These are phyloP conservation scores for Adrianichthys oophorus DNA, from an alignment of 2,797 vertebrate genomes.

Conservation along the genomic window DNA sequence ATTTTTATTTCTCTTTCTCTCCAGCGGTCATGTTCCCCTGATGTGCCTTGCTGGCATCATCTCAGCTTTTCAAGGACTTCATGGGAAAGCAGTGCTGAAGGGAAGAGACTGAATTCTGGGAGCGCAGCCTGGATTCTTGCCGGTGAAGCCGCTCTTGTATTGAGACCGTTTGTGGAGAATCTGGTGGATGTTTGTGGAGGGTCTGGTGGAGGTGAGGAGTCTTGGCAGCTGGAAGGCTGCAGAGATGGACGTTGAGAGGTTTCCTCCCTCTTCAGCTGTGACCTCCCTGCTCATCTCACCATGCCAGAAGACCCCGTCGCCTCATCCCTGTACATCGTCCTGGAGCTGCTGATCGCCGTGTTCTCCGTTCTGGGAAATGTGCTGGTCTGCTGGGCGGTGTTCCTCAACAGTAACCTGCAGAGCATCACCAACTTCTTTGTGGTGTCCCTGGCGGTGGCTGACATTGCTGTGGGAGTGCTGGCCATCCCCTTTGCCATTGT, in stretches of 20 bases:
- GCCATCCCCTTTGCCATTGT: conserved; percentile 92
- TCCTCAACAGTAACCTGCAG: conserved; percentile 93
- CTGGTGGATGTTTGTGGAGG: conserved; percentile 18
- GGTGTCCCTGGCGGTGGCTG: conserved; percentile 91
- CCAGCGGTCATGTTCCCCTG: conserved; percentile 24
- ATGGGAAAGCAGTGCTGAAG: conserved; percentile 47
- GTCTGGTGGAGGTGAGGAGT: conserved; percentile 21
- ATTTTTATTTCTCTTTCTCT: conserved; percentile 36
- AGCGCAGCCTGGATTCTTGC: conserved; percentile 2
- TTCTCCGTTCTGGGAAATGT: conserved; percentile 93
- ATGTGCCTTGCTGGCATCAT: conserved; percentile 36
- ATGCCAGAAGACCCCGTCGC: conserved; percentile 72
- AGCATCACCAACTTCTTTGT: conserved; percentile 97
- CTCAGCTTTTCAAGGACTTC: conserved; percentile 46
- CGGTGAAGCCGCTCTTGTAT: conserved; percentile 18
- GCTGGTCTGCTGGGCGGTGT: conserved; percentile 95
- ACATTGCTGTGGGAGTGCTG: conserved; percentile 93
- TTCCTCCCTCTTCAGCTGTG: conserved; percentile 58
- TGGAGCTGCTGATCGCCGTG: conserved; percentile 90
- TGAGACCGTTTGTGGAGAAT: conserved; percentile 6
- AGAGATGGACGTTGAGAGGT: conserved; percentile 86
- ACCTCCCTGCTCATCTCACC: conserved; percentile 68
- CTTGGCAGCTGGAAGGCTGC: conserved; percentile 68
- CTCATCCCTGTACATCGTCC: conserved; percentile 80
- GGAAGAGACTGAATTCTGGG: conserved; percentile 37